A percentile compares a stretch with the other conserved stretches of the same genome.
Conservation (phyloP, 2,888 invertebrate species). For the Sarcophaga rosellei region DNA sequence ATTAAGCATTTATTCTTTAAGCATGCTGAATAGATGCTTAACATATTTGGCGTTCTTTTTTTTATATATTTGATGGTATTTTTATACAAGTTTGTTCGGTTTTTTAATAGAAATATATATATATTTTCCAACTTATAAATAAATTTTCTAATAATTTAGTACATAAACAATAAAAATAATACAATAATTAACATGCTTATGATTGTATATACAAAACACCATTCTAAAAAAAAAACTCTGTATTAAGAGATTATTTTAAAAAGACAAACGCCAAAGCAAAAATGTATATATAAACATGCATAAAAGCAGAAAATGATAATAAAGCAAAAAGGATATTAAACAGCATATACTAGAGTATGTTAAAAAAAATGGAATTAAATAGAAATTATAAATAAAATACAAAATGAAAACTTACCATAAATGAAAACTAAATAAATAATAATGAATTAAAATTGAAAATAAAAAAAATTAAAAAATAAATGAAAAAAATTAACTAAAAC, state of each 20-base stretch:
- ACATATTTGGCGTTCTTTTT: slow-evolving; percentile 51
- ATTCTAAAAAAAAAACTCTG: not conserved
- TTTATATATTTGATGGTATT: not conserved
- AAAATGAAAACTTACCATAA: slow-evolving; percentile 60
- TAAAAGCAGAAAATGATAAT: slow-evolving; percentile 4
- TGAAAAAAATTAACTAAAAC: slow-evolving; percentile 21
- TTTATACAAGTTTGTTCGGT: slow-evolving; percentile 56
- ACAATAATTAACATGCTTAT: slow-evolving; percentile 56
- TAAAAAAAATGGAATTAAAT: not conserved
- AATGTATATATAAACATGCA: not conserved
- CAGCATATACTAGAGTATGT: slow-evolving; percentile 12
- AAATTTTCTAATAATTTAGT: slow-evolving; percentile 48
- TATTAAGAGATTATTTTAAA: not conserved
- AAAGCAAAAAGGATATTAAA: not conserved
- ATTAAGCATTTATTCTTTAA: slow-evolving; percentile 56
- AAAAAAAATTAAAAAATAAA: not conserved
- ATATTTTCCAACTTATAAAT: slow-evolving; percentile 71
- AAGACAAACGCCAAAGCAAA: slow-evolving; percentile 27
- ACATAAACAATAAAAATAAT: slow-evolving; percentile 29
- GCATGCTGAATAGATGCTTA: slow-evolving; percentile 60
- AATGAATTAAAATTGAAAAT: slow-evolving; percentile 45
- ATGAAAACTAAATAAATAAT: slow-evolving; percentile 27
- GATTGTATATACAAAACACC: slow-evolving; percentile 49
- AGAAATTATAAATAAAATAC: not conserved
- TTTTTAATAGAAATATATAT: slow-evolving; percentile 64